Evolutionary conservation across 2,113 vertebrate species (phyloP).

Genomic region (Arizona elegans): DNA sequence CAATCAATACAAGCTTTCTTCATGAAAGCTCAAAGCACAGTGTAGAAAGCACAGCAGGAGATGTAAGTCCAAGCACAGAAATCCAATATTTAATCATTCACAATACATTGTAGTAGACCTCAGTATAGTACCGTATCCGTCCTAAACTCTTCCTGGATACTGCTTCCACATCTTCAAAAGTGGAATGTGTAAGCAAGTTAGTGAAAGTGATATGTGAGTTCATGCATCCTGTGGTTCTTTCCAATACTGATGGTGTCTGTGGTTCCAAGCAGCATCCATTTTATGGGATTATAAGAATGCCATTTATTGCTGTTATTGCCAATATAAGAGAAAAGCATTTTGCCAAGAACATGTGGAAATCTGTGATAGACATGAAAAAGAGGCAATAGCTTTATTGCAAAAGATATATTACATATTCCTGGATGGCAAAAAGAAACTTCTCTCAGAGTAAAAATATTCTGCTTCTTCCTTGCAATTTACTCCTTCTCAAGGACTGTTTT

Average conservation of each 20-base stretch:
- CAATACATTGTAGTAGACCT: neutral
- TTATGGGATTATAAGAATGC: neutral
- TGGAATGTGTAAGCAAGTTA: neutral
- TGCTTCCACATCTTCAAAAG: neutral
- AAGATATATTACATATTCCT: neutral
- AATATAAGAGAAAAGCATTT: neutral
- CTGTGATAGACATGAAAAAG: neutral
- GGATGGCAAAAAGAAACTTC: neutral
- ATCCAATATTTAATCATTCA: neutral
- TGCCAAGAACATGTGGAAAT: neutral
- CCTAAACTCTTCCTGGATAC: neutral
- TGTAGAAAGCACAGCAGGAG: neutral
- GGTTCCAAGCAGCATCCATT: too few relatives aligned
- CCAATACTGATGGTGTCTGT: too few relatives aligned
- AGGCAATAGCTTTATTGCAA: neutral
- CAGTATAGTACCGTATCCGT: neutral
- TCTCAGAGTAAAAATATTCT: neutral
- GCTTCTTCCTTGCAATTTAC: neutral
- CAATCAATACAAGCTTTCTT: neutral
- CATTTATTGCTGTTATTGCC: neutral
- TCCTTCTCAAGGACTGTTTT: neutral
- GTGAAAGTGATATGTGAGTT: neutral
- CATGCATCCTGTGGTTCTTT: neutral
- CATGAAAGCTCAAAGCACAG: neutral
- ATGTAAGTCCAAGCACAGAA: neutral